A percentile compares a stretch with the other conserved stretches of the same genome.
Conservation (phyloP, 2,888 invertebrate genomes). For the Dione juno region DNA sequence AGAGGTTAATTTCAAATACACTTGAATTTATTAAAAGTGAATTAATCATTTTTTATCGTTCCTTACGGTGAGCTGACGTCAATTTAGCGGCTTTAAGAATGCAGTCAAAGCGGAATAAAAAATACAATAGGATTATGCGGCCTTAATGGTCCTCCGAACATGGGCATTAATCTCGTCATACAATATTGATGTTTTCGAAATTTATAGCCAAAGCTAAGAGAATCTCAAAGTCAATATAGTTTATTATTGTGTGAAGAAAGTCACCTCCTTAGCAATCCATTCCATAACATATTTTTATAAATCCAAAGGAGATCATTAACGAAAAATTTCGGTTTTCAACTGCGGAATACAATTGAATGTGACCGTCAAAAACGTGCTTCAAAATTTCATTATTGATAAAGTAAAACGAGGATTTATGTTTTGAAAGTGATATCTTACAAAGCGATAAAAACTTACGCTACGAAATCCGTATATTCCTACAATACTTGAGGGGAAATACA, state of each 20-base stretch:
- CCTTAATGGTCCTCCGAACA: constrained; percentile 79
- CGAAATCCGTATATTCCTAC: not conserved
- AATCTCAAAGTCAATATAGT: constrained; percentile 77
- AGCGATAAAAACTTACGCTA: constrained; percentile 26
- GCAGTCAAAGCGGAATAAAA: constrained; percentile 68
- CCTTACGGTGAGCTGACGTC: constrained; percentile 57
- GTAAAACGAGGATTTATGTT: constrained; percentile 32
- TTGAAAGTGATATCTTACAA: constrained; percentile 19
- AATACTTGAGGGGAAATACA: too few species aligned
- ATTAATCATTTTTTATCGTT: constrained; percentile 60
- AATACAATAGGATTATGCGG: constrained; percentile 80
- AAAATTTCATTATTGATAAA: constrained; percentile 68
- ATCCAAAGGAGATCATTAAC: constrained; percentile 72
- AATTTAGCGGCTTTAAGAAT: constrained; percentile 68
- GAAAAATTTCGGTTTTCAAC: constrained; percentile 69
- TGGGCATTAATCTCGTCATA: constrained; percentile 82
- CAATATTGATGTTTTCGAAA: constrained; percentile 80
- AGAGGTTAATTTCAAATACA: constrained; percentile 42
- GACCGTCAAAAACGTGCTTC: constrained; percentile 74
- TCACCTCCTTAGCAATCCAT: constrained; percentile 69
- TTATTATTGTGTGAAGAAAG: constrained; percentile 82
- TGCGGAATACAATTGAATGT: constrained; percentile 81
- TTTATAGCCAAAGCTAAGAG: constrained; percentile 74
- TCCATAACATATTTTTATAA: constrained; percentile 75
- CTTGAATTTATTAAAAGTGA: constrained; percentile 43